These are phyloP conservation scores for Phenganax marumi DNA, from an alignment of 92 coral and sea anemone species.

Conservation along the genomic window DNA sequence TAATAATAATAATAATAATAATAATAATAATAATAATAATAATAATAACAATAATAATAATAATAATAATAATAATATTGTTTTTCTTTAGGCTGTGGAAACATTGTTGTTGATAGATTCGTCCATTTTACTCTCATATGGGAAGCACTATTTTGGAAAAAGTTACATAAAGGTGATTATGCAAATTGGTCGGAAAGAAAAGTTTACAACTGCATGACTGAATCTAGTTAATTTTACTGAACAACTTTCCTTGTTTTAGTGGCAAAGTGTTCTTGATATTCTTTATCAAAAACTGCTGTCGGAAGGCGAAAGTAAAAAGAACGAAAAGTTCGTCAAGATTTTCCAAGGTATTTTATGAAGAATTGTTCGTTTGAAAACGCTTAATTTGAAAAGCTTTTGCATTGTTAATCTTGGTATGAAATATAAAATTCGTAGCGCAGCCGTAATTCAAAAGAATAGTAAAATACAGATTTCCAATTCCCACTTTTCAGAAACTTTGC, in stretches of 20 bases:
- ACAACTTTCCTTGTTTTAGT: neutral
- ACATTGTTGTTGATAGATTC: constrained; percentile 27
- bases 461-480: neutral
- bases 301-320: neutral
- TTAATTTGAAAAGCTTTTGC: neutral
- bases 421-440: neutral
- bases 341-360: constrained; percentile 2
- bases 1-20: no score
- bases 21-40: no score
- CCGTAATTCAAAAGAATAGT: neutral
- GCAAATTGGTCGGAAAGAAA: neutral
- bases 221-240: neutral
- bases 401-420: neutral
- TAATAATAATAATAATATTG: neutral
- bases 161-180: constrained; percentile 6
- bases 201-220: neutral
- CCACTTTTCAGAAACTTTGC: constrained; percentile 56
- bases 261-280: constrained; percentile 25
- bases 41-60: constrained; percentile 7
- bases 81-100: constrained; percentile 25
- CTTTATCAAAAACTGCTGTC: constrained; percentile 10
- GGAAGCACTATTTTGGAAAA: constrained; percentile 25
- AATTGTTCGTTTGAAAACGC: neutral
- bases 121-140: constrained; percentile 3
- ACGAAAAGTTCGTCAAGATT: neutral